Evolutionary conservation across 1,140 invertebrate species (phyloP), one percentile per base, ranked within the genome.

Genomic region (Cotesia typhae): DNA sequence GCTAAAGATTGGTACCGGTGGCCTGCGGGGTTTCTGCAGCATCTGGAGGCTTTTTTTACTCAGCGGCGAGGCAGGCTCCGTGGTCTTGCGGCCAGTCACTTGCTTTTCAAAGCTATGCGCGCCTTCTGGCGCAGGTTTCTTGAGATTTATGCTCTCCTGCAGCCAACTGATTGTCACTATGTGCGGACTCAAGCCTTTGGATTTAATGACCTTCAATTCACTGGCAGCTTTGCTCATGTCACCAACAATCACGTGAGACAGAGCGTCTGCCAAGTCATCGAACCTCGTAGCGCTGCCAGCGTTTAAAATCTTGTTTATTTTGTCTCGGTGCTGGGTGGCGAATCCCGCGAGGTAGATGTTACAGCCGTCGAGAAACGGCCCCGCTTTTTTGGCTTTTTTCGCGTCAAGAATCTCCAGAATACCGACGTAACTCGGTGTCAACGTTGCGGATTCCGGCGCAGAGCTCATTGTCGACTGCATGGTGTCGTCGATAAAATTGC

Each of bases 281-380:
- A 94, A 92, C 74, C 94, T 89, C 9, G 92, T 94, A 37, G 93
- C 96, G 51, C 95, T 94, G 28, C 93, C 92, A 12, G 90, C 88
- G 76, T 95, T 95, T 4, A 97, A 86, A 17, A 95, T 90, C 76
- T 91, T 92, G 55, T 91, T 89, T 0, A 96, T 80, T 82, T 95
- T 95, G 75, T 96, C 94, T 28, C 91, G 87, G 71, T 91, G 88
- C 60, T 85, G 85, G 0, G 82, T 47, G 4, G 82, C 84, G 78
- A 95, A 94, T 55, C 94, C 94, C 78, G 88, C 87, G 37, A 92
- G 77, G 77, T 90, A 92, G 63, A 93, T 86, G 83, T 92, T 92
- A 82, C 93, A 96, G 63, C 94, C 94, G 85, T 96, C 94, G 55
- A 96, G 90, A 81, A 95, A 95, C 59, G 89, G 85, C 52, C 94